These are phyloP conservation scores for Carcharodon carcharias DNA, from an alignment of 2,797 vertebrate species.

Conservation along the genomic window DNA sequence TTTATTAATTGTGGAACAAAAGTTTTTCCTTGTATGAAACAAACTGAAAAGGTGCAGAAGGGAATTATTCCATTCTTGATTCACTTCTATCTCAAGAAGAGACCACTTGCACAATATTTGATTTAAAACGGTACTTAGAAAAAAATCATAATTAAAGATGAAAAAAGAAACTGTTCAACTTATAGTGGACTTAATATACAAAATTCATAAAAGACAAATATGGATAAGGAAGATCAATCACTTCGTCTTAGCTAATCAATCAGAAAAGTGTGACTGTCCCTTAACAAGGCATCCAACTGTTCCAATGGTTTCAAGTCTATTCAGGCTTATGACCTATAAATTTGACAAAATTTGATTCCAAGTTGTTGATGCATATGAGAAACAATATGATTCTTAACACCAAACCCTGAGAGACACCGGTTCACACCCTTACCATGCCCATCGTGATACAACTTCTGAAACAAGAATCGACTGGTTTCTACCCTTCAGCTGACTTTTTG, in stretches of 20 bases:
- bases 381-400: not conserved
- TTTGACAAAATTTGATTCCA: not conserved
- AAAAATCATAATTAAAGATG: not conserved
- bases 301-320: not conserved
- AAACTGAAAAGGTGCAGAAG: not conserved
- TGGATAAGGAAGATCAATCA: not conserved
- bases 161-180: not conserved
- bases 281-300: not conserved
- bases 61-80: not conserved
- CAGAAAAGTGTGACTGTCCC: not conserved
- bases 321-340: not conserved
- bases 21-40: not conserved
- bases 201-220: not conserved
- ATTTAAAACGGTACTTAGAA: not conserved
- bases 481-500: not conserved
- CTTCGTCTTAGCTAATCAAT: not conserved
- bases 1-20: not conserved
- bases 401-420: not conserved
- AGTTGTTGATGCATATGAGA: not conserved
- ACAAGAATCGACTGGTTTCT: not conserved
- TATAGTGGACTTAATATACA: not conserved
- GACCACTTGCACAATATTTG: not conserved
- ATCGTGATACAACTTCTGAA: not conserved
- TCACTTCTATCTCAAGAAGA: not conserved
- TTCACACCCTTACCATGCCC: not conserved